These are phyloP conservation scores for Choloepus hoffmanni DNA, from an alignment of 2,113 vertebrate species.

Conservation along the genomic window DNA sequence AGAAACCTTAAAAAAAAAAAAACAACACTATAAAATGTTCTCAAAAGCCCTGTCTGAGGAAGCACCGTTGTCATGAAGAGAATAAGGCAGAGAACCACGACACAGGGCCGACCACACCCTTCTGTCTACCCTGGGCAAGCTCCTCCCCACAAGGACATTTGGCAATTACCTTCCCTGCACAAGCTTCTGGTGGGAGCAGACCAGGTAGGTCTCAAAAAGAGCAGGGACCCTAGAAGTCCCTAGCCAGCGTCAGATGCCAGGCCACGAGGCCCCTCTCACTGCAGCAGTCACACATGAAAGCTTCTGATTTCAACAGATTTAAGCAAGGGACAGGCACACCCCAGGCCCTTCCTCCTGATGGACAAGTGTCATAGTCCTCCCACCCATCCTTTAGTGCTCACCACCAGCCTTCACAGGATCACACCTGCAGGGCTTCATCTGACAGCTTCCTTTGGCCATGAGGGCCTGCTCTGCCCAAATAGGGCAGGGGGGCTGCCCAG, in stretches of 20 bases:
- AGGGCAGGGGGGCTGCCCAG: too few relatives aligned
- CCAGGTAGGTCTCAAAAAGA: background rate
- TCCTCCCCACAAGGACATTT: background rate
- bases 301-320: background rate
- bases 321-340: background rate
- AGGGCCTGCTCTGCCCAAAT: too few relatives aligned
- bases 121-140: too few relatives aligned
- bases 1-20: background rate
- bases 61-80: background rate
- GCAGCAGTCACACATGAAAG: background rate
- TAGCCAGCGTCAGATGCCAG: background rate
- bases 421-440: too few relatives aligned
- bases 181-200: background rate
- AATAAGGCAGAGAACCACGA: background rate
- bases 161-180: too few relatives aligned
- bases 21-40: background rate
- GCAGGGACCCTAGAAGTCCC: background rate
- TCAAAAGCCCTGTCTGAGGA: background rate
- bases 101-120: background rate
- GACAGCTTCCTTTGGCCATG: too few relatives aligned
- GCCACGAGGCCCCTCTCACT: background rate
- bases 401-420: too few relatives aligned
- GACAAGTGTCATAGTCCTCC: background rate
- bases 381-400: too few relatives aligned
- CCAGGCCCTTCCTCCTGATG: background rate